Conservation (phyloP, 2,888 invertebrate species). For the Lottia gigantea region DNA sequence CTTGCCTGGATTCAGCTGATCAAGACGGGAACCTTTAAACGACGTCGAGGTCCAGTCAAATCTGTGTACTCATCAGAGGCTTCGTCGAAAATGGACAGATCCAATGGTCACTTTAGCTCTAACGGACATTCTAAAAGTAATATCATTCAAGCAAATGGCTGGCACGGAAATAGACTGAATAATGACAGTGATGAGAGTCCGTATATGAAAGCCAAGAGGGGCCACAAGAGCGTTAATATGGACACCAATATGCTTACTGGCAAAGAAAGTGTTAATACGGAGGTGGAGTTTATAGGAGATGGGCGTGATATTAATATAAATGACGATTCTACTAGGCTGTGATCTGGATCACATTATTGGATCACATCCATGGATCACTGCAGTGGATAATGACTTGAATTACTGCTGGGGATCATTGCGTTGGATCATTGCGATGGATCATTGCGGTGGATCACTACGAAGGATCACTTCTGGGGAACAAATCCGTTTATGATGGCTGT, state of each 20-base stretch:
- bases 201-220: background rate
- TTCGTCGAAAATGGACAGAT: slow-evolving; percentile 44
- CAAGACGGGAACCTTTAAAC: slow-evolving; percentile 57
- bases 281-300: background rate
- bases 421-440: no score
- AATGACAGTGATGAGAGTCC: background rate
- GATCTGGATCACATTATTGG: background rate
- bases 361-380: no score
- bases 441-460: no score
- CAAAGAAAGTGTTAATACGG: background rate
- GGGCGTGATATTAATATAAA: background rate
- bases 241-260: background rate
- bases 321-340: background rate
- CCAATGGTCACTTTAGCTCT: slow-evolving; percentile 5
- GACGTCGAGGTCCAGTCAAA: slow-evolving; percentile 49
- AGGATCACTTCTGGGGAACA: no score
- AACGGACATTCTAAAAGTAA: slow-evolving; percentile 24
- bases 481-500: no score
- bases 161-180: slow-evolving; percentile 36
- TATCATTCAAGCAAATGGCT: slow-evolving; percentile 31
- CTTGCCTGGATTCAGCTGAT: slow-evolving; percentile 57
- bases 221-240: background rate
- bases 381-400: no score
- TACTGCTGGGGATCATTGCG: no score
- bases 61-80: slow-evolving; percentile 47